Base-by-base conservation (phyloP, 2,797 vertebrate species). In the Hoplostethus mediterraneus region DNA sequence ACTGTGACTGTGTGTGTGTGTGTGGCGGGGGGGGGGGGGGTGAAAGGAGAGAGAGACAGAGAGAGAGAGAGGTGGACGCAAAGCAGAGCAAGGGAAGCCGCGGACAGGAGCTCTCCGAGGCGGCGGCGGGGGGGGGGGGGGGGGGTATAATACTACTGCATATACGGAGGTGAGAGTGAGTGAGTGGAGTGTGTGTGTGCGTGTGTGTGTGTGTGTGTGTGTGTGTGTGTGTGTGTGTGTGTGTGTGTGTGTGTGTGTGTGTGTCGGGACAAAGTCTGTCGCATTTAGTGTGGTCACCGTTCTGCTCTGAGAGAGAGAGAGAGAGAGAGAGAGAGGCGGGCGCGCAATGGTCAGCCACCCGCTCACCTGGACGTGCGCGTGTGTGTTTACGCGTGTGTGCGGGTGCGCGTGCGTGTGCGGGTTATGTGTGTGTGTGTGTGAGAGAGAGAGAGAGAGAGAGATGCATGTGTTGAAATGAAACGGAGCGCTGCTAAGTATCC, bases 41-140 rank as follows among this genome's bases (percentile, higher is more conserved):
- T 77, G 84, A 63, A 65, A 56, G 61, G 73, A 66, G 82, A 67
- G 75, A 67, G 79, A 63, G 69, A 73, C 21, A 21, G 21, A 21
- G 79, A 69, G 77, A 69, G 77, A 63, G 80, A 78, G 86, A 91
- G 91, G 88, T 92, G 93, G 93, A 92, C 91, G 92, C 81, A 88
- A 90, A 93, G 89, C 92, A 92, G 92, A 92, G 90, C 92, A 91
- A 79, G 90, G 87, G 85, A 92, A 93, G 88, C 91, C 90, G 90
- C 90, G 93, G 93, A 93, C 94, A 93, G 88, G 89, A 93, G 90
- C 92, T 80, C 89, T 82, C 68, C 89, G 84, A 88, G 90, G 90
- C 90, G 90, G 87, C 21, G 21, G 21, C 1, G 21, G 21, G 21
- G 21, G 21, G 21, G 21, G 21, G 21, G 21, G 21, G 21, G 86